Base-by-base conservation (phyloP, 2,888 invertebrate genomes). In the Cerastoderma edule region DNA sequence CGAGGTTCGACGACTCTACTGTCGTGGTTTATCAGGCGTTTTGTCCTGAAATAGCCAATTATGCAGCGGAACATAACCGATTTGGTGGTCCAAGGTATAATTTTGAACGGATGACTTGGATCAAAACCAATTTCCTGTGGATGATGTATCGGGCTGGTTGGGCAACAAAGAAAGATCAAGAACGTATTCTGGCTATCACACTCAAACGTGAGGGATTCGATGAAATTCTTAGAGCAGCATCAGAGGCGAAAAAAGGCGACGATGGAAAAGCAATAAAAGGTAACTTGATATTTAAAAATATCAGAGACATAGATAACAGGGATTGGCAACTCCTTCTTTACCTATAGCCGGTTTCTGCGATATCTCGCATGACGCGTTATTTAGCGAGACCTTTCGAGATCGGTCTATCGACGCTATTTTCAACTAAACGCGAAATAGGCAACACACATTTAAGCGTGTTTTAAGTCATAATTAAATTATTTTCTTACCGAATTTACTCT, bases 61-160 rank as follows among this genome's bases (percentile, higher is more conserved):
- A 78, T 75, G 87, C 87, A 2, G 76, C 82, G 13, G 28, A 69
- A 67, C 39, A 81, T 35, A 78, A 78, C 28, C 46, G 67, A 67
- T 69, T 80, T 67, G 69, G 83, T 28, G 80, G 80, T 19, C 70
- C 77, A 8, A 67, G 67, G 27, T 88, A 83, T 74, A 88, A 82
- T 64, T 84, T 84, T 54, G 73, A 69, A 2, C 67, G 88, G 32
- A 88, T 88, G 88, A 85, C 88, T 0, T 88, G 89, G 89, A 86
- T 89, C 16, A 89, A 89, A 63, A 88, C 89, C 10, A 89, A 89
- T 71, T 89, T 89, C 65, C 78, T 89, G 27, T 89, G 89, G 89
- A 89, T 89, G 89, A 88, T 88, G 89, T 88, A 88, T 67, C 75
- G 89, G 3, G 84, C 85, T 30, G 85, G 87, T 2, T 89, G 89